phyloP scores from a whole-genome alignment of 2,888 invertebrate genomes.

The Parelbella ahira region DNA sequence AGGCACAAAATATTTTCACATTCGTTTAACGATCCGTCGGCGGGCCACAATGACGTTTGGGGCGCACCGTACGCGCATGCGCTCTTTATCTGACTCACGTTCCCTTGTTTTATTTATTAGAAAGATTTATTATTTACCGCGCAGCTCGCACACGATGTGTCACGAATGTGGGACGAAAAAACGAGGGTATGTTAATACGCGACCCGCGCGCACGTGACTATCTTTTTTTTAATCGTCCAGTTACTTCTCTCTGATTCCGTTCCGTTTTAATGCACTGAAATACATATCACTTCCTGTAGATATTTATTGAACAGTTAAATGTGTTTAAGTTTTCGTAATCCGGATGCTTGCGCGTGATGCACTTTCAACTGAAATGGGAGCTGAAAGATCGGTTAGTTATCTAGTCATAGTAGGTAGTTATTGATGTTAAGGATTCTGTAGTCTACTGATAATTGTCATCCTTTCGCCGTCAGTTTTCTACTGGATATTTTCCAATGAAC shows the following conservation, averaged over 20 bases:
- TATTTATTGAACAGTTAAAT: constrained; percentile 6
- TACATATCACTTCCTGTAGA: constrained; percentile 39
- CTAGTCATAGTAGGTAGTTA: no score
- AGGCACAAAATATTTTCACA: constrained; percentile 71
- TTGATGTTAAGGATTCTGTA: no score
- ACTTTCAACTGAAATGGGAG: neutral
- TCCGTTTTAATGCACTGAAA: constrained; percentile 34
- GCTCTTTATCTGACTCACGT: constrained; percentile 76
- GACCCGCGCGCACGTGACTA: constrained; percentile 65
- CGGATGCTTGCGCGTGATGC: neutral
- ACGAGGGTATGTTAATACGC: constrained; percentile 72
- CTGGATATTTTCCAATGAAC: neutral
- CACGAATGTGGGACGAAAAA: constrained; percentile 74
- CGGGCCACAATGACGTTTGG: constrained; percentile 67
- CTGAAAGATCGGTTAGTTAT: no score
- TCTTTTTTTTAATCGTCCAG: constrained; percentile 51
- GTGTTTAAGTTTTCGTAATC: no score
- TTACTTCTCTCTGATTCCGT: constrained; percentile 45
- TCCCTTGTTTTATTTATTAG: constrained; percentile 80
- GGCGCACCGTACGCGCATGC: constrained; percentile 76
- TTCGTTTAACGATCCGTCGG: constrained; percentile 74
- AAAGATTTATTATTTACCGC: constrained; percentile 79
- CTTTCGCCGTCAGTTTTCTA: no score
- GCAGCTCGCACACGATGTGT: constrained; percentile 76
- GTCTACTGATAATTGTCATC: no score